Evolutionary conservation across 2,888 invertebrate species (phyloP).

Genomic region (Drosophila kuntzei): DNA sequence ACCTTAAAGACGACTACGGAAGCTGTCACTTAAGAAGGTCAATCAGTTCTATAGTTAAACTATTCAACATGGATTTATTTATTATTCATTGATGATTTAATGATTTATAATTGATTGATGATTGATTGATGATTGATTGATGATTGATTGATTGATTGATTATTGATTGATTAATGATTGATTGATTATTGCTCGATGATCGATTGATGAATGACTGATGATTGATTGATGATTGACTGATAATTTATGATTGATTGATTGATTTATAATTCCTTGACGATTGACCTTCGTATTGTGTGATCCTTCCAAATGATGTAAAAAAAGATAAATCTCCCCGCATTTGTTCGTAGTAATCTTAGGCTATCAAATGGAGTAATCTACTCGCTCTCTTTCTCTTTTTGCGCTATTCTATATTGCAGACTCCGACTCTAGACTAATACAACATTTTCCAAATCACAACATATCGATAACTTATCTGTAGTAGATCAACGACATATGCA

Average conservation of each 20-base stretch:
- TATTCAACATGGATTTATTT: not conserved
- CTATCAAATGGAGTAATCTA: conserved; percentile 54
- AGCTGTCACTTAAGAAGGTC: conserved; percentile 9
- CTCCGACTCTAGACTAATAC: conserved; percentile 84
- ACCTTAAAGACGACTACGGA: not conserved
- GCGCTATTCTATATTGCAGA: conserved; percentile 78
- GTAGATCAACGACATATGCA: conserved; percentile 59
- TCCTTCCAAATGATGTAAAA: conserved; percentile 11
- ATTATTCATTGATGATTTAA: not conserved
- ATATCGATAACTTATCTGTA: conserved; percentile 84
- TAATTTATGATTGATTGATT: not conserved
- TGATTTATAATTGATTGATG: not conserved
- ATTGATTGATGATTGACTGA: not conserved
- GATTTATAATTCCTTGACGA: conserved; percentile 2
- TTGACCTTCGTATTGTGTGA: conserved; percentile 17
- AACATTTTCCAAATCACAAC: conserved; percentile 85
- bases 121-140: not conserved
- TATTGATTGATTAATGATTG: not conserved
- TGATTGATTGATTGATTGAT: not conserved
- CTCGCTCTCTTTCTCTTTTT: conserved; percentile 62
- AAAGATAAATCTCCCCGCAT: not conserved
- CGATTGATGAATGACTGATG: not conserved
- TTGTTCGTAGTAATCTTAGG: conserved; percentile 34
- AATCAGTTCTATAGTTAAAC: not conserved
- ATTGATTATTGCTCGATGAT: not conserved